Conservation (phyloP, 2,113 vertebrate genomes). For the Myxocyprinus asiaticus region DNA sequence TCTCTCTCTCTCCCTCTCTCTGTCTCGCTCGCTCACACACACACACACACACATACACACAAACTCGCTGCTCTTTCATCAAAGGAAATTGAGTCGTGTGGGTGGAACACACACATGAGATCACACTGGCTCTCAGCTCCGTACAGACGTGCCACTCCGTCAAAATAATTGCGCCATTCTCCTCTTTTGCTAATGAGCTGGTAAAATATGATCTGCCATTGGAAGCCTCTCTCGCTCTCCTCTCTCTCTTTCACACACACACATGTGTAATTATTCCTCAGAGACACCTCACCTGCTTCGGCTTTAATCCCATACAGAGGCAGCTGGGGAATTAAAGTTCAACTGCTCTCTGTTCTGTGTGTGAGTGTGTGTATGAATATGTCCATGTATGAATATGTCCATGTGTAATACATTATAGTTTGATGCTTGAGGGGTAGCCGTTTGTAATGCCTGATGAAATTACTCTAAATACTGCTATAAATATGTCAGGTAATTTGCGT, state of each 20-base stretch:
- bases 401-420: no score
- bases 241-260: constrained; percentile 34
- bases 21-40: no score
- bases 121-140: constrained; percentile 51
- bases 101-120: constrained; percentile 46
- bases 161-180: constrained; percentile 70
- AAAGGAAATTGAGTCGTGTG: constrained; percentile 55
- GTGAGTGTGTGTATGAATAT: constrained; percentile 5
- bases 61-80: constrained; percentile 6
- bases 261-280: constrained; percentile 53
- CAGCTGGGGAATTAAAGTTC: constrained; percentile 24
- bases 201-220: constrained; percentile 71
- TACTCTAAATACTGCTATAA: no score
- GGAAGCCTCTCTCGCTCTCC: constrained; percentile 55
- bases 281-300: constrained; percentile 49
- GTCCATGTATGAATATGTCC: background rate
- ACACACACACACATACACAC: constrained; percentile 18
- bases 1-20: background rate
- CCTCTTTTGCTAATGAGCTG: constrained; percentile 75
- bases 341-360: constrained; percentile 14
- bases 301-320: constrained; percentile 33
- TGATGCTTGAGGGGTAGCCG: no score
- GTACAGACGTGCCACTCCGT: constrained; percentile 64
- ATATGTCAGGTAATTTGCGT: no score
- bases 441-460: no score